Base-by-base conservation (phyloP, 1,140 invertebrate species). In the Zaprionus kolodkinae region DNA sequence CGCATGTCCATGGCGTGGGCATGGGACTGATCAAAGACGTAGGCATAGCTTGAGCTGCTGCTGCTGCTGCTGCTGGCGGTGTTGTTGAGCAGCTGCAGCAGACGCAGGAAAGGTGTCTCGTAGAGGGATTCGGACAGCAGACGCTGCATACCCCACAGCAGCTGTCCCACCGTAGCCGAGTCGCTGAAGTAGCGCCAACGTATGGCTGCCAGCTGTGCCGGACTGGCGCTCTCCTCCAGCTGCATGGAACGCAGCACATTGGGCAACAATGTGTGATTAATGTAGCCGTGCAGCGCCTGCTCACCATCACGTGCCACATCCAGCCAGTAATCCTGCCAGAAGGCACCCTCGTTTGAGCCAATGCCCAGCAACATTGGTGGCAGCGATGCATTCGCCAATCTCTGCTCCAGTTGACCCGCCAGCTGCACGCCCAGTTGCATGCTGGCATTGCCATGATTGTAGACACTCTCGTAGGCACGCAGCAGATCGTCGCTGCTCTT, bases 291-390 rank as follows among this genome's bases (percentile, higher is more conserved):
- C 10, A 95, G 84, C 15, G 93, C 91, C 21, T 79, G 38, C 64
- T 91, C 93, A 3, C 94, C 93, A 69, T 94, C 93, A 3, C 93
- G 87, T 3, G 93, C 92, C 62, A 94, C 86, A 56, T 94, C 93
- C 59, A 93, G 80, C 94, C 94, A 94, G 48, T 85, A 84, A 91
- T 94, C 93, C 75, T 93, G 93, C 52, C 93, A 87, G 73, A 94
- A 93, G 30, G 94, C 93, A n/a, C 94, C 94, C 80, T 95, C 95
- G 72, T 95, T 93, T 62, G 94, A 94, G 12, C 94, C 94, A 48
- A 88, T 85, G 25, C 85, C 85, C 12, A 88, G 57, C 7, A 88
- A 72, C 17, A 88, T 6, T 3, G 85, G 40, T 0, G 86, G 85
- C 13, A 85, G 50, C 0, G 78, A 54, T 94, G 81, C 35, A 93